Evolutionary conservation across 2,113 vertebrate species (phyloP).

Genomic region (Clupea harengus): DNA sequence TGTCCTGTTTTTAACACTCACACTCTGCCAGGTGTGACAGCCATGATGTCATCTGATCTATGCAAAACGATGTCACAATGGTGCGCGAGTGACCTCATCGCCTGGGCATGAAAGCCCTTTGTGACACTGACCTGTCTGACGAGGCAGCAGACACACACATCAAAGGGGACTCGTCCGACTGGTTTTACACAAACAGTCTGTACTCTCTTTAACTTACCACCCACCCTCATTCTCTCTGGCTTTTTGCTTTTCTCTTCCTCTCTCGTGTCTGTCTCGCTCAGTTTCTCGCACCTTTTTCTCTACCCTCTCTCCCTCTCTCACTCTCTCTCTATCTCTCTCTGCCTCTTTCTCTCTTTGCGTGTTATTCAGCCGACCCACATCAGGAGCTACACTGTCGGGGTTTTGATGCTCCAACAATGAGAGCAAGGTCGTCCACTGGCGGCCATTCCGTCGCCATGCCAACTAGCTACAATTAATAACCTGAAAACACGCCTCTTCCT

Average conservation of each 20-base stretch:
- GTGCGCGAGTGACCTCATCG: slow-evolving; percentile 1
- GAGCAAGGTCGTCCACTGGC: slow-evolving; percentile 44
- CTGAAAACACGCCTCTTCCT: slow-evolving; percentile 49
- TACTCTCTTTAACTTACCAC: background rate
- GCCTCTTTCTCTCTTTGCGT: slow-evolving; percentile 30
- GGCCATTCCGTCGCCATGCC: slow-evolving; percentile 54
- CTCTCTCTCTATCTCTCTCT: background rate
- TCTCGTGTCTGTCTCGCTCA: background rate
- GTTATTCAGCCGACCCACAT: background rate
- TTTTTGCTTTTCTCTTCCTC: background rate
- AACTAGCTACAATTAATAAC: slow-evolving; percentile 54
- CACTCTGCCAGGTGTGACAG: slow-evolving; percentile 3
- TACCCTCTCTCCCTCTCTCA: background rate
- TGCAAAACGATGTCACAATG: background rate
- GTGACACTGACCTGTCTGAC: slow-evolving; percentile 5
- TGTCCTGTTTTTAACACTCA: background rate
- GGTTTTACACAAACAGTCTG: background rate
- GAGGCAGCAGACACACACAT: background rate
- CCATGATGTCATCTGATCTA: slow-evolving; percentile 14
- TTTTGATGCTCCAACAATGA: slow-evolving; percentile 27
- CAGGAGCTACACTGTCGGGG: background rate
- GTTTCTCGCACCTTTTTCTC: slow-evolving; percentile 14
- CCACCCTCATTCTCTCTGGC: background rate
- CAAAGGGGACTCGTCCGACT: background rate
- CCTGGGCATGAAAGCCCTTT: background rate